Conservation (phyloP, 2,888 invertebrate genomes). For the Chrysolina oricalcia region DNA sequence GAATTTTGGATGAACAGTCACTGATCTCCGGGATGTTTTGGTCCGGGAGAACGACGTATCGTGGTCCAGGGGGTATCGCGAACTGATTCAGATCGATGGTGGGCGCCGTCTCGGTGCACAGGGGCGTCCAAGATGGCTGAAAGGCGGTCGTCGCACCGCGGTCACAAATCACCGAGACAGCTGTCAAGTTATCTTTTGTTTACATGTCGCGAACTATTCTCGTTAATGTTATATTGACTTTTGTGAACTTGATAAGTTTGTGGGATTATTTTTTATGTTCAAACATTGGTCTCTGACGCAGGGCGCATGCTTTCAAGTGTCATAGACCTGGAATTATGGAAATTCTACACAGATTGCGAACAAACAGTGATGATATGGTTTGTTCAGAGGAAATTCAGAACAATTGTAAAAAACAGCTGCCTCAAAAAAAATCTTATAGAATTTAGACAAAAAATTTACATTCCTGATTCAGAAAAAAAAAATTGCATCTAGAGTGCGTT, state of each 20-base stretch:
- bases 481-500: too few relatives aligned
- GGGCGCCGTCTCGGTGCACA: constrained; percentile 19
- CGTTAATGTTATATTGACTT: constrained; percentile 28
- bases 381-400: too few relatives aligned
- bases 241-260: constrained; percentile 16
- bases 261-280: constrained; percentile 7
- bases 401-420: too few relatives aligned
- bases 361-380: too few relatives aligned
- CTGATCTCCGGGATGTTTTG: background rate
- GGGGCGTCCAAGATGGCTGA: constrained; percentile 10
- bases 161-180: constrained; percentile 6
- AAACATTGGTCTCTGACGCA: background rate
- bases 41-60: background rate
- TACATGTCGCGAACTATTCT: constrained; percentile 7
- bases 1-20: constrained; percentile 15
- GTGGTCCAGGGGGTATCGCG: constrained; percentile 11
- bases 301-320: background rate
- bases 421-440: too few relatives aligned
- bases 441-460: too few relatives aligned
- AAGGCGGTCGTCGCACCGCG: background rate
- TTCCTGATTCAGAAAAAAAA: too few relatives aligned
- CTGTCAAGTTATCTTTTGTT: constrained; percentile 26
- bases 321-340: constrained; percentile 5
- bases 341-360: background rate
- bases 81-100: constrained; percentile 26